Evolutionary conservation across 2,113 vertebrate genomes (phyloP), one percentile per base, ranked within the genome.

Genomic region (Corynorhinus townsendii): DNA sequence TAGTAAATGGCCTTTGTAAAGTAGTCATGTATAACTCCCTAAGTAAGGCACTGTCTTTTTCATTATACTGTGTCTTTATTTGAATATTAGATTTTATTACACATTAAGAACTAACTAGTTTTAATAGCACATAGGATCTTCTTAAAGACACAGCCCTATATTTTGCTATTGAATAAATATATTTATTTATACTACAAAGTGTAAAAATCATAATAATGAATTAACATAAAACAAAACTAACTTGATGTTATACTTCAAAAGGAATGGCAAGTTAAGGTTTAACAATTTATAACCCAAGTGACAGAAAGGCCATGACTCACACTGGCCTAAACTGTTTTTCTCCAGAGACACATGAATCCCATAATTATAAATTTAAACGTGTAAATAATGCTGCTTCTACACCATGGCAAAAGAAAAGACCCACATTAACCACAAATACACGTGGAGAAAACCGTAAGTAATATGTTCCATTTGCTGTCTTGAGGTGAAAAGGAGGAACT

Each of bases 361-460:
- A 8, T n/a, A 76, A 59, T 54, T 43, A 33, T 15, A 49, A 72
- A 22, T 2, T 8, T 43, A 12, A 76, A 3, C 16, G 16, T 9
- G 33, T 10, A 68, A 86, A 59, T 0, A 0, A 2, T 49, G 11
- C 14, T 76, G 11, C n/a, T 84, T 81, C 17, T 47, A 38, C n/a
- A 87, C 8, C 1, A 66, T 2, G 7, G 4, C 43, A 52, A 40
- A 94, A 40, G 14, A 86, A 30, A 80, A 77, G 30, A 66, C 0
- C 8, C 33, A 4, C 62, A 10, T 14, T 10, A 38, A 9, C 20
- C 20, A 16, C 87, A 66, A 75, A 45, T 7, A 86, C 35, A 56
- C 7, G 0, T 38, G 47, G 83, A 80, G n/a, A 80, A 93, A 91
- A 90, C 5, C 0, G 95, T 97, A 81, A 93, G 96, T 94, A 2